Conservation (phyloP, 2,113 vertebrate species). For the Protobothrops mucrosquamatus region DNA sequence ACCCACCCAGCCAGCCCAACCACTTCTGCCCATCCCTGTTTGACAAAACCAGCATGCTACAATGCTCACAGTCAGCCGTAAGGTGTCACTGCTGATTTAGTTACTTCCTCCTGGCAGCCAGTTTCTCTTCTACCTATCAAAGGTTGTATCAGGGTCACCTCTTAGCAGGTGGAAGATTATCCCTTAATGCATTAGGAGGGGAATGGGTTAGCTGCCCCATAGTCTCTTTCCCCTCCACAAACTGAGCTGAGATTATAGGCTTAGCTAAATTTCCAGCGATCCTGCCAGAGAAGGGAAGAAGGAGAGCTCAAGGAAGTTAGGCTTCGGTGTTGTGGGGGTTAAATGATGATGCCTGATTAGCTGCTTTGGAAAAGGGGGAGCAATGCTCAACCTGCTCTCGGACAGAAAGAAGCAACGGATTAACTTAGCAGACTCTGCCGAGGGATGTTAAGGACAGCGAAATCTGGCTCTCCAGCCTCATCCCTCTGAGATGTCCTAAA, state of each 20-base stretch:
- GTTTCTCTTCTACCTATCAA: background rate
- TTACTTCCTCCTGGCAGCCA: background rate
- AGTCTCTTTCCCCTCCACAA: background rate
- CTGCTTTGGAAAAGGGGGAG: too few relatives aligned
- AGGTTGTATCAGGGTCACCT: slow-evolving; percentile 5
- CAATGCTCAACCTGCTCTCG: background rate
- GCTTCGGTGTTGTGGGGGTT: background rate
- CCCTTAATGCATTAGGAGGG: background rate
- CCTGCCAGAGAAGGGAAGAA: background rate
- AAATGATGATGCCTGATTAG: background rate
- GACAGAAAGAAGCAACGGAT: background rate
- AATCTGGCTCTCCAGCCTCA: background rate
- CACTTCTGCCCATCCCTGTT: background rate
- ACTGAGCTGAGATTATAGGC: slow-evolving; percentile 15
- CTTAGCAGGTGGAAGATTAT: slow-evolving; percentile 14
- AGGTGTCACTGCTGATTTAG: slow-evolving; percentile 3
- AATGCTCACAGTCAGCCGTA: background rate
- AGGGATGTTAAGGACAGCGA: background rate
- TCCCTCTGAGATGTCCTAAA: background rate
- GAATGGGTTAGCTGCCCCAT: background rate
- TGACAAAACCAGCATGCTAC: background rate
- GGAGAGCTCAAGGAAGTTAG: too few relatives aligned
- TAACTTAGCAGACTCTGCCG: background rate
- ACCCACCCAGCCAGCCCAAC: background rate
- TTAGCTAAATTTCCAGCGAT: background rate